Percentiles rank a stretch among this genome's conserved stretches.
phyloP scores from a whole-genome alignment of 2,797 vertebrate genomes.

The Euphonia xanthogaster region DNA sequence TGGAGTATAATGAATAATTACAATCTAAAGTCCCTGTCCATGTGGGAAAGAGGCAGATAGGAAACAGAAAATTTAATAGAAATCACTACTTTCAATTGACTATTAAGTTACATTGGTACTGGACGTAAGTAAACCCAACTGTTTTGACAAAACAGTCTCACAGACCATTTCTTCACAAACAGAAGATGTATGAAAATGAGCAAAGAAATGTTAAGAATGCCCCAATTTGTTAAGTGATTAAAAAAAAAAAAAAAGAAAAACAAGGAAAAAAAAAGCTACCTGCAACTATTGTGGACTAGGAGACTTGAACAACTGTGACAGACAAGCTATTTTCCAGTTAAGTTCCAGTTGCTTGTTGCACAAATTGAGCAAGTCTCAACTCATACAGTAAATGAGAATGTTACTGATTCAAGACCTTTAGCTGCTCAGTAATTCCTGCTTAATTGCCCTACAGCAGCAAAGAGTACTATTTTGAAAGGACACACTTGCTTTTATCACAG shows the following conservation, averaged over 20 bases:
- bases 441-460: not conserved
- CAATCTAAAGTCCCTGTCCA: not conserved
- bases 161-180: not conserved
- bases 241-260: not conserved
- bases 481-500: not conserved
- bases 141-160: not conserved
- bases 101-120: not conserved
- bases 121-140: not conserved
- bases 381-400: not conserved
- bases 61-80: not conserved
- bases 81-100: not conserved
- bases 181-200: not conserved
- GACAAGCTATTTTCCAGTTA: not conserved
- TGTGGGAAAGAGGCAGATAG: not conserved
- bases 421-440: not conserved
- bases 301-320: not conserved
- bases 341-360: not conserved
- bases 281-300: not conserved
- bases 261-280: not conserved
- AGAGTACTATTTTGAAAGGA: not conserved
- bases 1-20: not conserved
- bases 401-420: not conserved
- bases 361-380: not conserved
- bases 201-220: not conserved
- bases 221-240: not conserved